Evolutionary conservation across 2,113 vertebrate species (phyloP).

Genomic region (Malurus alboscapulatus): DNA sequence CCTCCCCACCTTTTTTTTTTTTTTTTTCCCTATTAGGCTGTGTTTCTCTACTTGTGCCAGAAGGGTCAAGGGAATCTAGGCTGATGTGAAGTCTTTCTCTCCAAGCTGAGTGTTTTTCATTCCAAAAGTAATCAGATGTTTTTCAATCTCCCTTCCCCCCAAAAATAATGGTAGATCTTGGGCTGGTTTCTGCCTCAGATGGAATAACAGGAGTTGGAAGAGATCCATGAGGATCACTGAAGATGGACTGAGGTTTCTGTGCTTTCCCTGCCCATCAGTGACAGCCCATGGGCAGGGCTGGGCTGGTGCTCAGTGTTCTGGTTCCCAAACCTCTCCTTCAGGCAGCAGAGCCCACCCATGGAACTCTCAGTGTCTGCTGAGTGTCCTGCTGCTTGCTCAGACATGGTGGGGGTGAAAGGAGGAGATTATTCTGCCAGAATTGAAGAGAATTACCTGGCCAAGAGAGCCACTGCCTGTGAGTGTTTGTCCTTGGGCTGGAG

Average conservation of each 20-base stretch:
- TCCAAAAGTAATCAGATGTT: neutral
- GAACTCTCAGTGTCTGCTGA: neutral
- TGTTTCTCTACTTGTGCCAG: neutral
- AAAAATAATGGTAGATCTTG: neutral
- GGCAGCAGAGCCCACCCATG: neutral
- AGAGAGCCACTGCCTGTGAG: neutral
- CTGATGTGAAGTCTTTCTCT: neutral
- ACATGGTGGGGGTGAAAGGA: neutral
- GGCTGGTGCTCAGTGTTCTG: neutral
- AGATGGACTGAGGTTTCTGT: neutral
- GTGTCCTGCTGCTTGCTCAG: neutral
- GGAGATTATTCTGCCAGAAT: neutral
- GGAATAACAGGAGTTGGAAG: neutral
- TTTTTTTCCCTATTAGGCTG: neutral
- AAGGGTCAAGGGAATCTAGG: neutral
- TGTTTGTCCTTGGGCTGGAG: neutral
- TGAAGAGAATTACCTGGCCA: neutral
- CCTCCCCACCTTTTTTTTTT: neutral
- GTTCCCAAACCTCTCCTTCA: neutral
- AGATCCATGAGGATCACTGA: rapidly evolving
- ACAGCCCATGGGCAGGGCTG: neutral
- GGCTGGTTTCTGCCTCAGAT: neutral
- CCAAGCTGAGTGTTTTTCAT: neutral
- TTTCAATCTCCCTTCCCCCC: neutral
- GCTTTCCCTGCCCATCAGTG: neutral